These are phyloP conservation scores for Brachionus asplanchnoidis DNA, from an alignment of 1,140 invertebrate genomes.

Conservation along the genomic window DNA sequence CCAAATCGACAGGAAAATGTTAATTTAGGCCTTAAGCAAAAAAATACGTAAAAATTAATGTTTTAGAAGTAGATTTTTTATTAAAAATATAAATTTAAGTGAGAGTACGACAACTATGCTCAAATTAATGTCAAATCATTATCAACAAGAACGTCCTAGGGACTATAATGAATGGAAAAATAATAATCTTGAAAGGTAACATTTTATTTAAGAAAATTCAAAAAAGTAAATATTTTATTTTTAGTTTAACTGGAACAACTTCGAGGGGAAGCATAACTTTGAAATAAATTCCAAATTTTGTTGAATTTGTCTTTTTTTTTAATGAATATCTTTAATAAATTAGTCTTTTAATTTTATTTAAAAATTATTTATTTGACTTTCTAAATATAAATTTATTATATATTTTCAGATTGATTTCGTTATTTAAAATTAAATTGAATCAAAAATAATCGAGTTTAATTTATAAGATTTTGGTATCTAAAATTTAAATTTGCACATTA, in stretches of 20 bases:
- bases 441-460: no score
- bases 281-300: neutral
- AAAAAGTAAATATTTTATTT: no score
- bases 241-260: neutral
- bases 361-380: neutral
- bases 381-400: no score
- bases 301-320: neutral
- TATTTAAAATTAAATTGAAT: no score
- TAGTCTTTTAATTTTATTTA: neutral
- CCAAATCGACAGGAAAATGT: neutral
- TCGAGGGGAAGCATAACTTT: neutral
- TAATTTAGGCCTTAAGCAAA: neutral
- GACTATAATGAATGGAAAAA: slow-evolving; percentile 12
- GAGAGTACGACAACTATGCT: slow-evolving; percentile 2
- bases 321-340: neutral
- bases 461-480: no score
- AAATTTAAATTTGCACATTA: no score
- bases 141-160: neutral
- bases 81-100: neutral
- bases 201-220: no score
- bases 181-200: neutral
- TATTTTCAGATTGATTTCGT: no score
- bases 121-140: slow-evolving; percentile 1
- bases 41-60: neutral
- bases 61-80: neutral